Evolutionary conservation across 2,888 invertebrate genomes (phyloP).

Genomic region (Euspilapteryx auroguttella): DNA sequence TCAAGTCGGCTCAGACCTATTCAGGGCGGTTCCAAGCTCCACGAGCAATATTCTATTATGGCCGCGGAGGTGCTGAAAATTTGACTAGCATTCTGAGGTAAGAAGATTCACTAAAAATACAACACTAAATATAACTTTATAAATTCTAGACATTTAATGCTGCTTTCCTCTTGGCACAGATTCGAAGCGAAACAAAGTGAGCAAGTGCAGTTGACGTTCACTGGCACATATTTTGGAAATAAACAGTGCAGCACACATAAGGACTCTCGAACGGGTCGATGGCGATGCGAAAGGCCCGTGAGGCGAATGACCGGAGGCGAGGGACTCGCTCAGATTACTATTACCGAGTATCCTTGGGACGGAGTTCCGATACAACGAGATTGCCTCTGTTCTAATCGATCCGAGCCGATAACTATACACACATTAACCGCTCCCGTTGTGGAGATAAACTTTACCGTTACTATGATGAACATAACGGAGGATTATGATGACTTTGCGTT

Average conservation of each 20-base stretch:
- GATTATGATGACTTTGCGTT: conserved; percentile 80
- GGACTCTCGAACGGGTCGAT: conserved; percentile 68
- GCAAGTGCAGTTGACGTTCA: conserved; percentile 69
- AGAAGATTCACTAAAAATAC: conserved; percentile 6
- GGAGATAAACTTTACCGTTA: conserved; percentile 73
- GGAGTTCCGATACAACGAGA: conserved; percentile 69
- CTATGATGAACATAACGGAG: conserved; percentile 79
- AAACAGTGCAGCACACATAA: conserved; percentile 68
- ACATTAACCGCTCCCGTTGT: conserved; percentile 71
- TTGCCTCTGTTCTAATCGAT: conserved; percentile 73
- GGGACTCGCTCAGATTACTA: conserved; percentile 64
- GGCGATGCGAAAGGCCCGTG: conserved; percentile 66
- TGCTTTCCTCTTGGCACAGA: conserved; percentile 18
- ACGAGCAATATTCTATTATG: conserved; percentile 79
- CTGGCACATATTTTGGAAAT: conserved; percentile 70
- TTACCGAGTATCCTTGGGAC: conserved; percentile 72
- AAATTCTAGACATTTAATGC: too few species aligned
- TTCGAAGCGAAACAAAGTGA: conserved; percentile 73
- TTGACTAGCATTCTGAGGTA: conserved; percentile 72
- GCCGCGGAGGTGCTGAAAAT: conserved; percentile 77
- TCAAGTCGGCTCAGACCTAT: conserved; percentile 55
- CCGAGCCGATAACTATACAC: conserved; percentile 65
- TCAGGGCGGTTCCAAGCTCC: conserved; percentile 73
- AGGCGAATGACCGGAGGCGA: conserved; percentile 45
- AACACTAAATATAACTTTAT: too few species aligned